Percentiles rank a stretch among this genome's conserved stretches.
Evolutionary conservation across 2,888 invertebrate species (phyloP).

Genomic region (Orthosia gothica): DNA sequence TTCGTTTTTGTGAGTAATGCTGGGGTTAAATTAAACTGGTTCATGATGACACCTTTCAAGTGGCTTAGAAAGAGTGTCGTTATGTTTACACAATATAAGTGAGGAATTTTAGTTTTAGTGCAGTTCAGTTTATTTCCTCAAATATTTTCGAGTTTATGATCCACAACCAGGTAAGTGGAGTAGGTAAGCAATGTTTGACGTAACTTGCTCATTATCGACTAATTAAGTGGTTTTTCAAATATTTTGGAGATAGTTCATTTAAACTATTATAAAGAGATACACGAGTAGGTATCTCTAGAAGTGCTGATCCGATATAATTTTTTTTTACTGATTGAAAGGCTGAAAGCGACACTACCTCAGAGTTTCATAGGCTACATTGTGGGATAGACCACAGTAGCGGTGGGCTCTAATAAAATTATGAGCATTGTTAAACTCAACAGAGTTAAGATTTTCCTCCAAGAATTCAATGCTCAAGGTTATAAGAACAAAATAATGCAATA

Average conservation of each 20-base stretch:
- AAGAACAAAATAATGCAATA: constrained; percentile 25
- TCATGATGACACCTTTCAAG: constrained; percentile 38
- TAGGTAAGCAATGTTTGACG: constrained; percentile 27
- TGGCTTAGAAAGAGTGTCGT: constrained; percentile 18
- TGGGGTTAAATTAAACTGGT: constrained; percentile 33
- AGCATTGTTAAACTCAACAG: constrained; percentile 4
- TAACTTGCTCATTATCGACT: constrained; percentile 16
- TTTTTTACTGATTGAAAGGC: no score
- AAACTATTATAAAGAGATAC: not conserved
- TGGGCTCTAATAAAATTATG: not conserved
- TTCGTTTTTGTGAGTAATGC: not conserved
- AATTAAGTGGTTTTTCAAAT: constrained; percentile 10
- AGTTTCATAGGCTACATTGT: no score
- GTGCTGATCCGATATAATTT: no score
- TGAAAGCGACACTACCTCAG: no score
- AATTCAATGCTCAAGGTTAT: constrained; percentile 34
- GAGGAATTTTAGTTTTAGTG: constrained; percentile 17
- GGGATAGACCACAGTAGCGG: no score
- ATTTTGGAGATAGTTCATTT: not conserved
- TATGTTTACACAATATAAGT: constrained; percentile 48
- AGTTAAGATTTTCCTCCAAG: constrained; percentile 32
- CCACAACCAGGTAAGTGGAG: constrained; percentile 40
- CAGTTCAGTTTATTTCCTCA: constrained; percentile 22
- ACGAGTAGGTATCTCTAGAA: no score
- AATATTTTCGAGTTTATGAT: constrained; percentile 40